Evolutionary conservation across 2,113 vertebrate genomes (phyloP).

Genomic region (Megalops atlanticus): DNA sequence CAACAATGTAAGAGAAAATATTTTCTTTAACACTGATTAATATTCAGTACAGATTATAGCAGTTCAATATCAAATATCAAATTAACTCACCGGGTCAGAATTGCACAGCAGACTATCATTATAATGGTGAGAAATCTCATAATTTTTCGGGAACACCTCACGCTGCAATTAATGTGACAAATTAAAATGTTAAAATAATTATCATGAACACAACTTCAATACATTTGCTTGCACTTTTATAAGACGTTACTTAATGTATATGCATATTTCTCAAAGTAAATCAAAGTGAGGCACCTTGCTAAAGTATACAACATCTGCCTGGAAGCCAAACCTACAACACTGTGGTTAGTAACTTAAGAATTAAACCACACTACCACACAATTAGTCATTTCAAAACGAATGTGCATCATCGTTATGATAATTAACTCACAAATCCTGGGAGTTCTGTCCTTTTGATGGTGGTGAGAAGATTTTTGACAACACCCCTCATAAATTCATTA

Average conservation of each 20-base stretch:
- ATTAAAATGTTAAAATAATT: neutral
- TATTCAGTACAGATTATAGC: neutral
- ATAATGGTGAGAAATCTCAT: slow-evolving; percentile 65
- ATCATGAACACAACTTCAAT: slow-evolving; percentile 2
- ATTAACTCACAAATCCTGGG: slow-evolving; percentile 69
- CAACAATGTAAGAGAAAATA: neutral
- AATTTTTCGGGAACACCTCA: slow-evolving; percentile 70
- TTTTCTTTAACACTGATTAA: neutral
- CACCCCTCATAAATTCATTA: slow-evolving; percentile 48
- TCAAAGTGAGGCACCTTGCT: no score
- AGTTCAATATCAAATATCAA: no score
- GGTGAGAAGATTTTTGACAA: slow-evolving; percentile 57
- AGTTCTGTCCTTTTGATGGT: slow-evolving; percentile 57
- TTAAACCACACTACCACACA: no score
- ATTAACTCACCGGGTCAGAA: slow-evolving; percentile 64
- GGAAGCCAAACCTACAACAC: no score
- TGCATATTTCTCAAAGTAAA: no score
- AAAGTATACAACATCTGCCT: no score
- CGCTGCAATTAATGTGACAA: slow-evolving; percentile 48
- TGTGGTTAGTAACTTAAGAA: no score
- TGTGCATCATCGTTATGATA: neutral
- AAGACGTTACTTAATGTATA: no score
- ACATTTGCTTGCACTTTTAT: no score
- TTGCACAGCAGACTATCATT: slow-evolving; percentile 62
- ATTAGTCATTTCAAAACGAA: no score